Percentiles rank a stretch among this genome's conserved stretches.
phyloP scores from a whole-genome alignment of 2,797 vertebrate species.

The Eupleurogrammus muticus region DNA sequence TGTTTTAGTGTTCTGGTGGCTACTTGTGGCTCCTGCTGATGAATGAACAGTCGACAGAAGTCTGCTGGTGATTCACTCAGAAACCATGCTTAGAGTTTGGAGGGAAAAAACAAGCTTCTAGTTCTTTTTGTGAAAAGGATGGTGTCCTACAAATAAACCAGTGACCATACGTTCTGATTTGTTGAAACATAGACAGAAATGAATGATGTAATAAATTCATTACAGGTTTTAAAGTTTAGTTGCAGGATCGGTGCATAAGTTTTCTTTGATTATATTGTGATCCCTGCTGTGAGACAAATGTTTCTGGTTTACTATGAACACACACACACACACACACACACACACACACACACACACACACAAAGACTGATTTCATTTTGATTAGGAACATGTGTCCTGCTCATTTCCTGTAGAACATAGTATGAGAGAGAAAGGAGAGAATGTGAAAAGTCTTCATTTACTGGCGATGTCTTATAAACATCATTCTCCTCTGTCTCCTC shows the following conservation, averaged over 20 bases:
- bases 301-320: constrained; percentile 18
- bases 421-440: constrained; percentile 1
- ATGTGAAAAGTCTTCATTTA: neutral
- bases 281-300: constrained; percentile 19
- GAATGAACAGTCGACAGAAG: no score
- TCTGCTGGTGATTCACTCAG: no score
- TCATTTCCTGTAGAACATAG: constrained; percentile 35
- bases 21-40: no score
- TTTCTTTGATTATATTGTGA: constrained; percentile 15
- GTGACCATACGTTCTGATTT: no score
- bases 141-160: no score
- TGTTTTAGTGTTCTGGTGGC: no score
- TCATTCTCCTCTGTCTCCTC: neutral
- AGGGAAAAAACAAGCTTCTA: no score
- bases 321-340: neutral
- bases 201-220: neutral
- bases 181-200: no score
- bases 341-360: neutral
- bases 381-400: constrained; percentile 50
- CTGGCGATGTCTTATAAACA: neutral
- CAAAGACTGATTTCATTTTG: constrained; percentile 26
- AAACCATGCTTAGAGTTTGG: no score
- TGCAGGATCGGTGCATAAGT: neutral
- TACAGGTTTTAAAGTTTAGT: neutral
- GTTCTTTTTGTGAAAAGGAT: no score